phyloP scores from a whole-genome alignment of 2,888 invertebrate genomes.

The Isotomurus palustris region DNA sequence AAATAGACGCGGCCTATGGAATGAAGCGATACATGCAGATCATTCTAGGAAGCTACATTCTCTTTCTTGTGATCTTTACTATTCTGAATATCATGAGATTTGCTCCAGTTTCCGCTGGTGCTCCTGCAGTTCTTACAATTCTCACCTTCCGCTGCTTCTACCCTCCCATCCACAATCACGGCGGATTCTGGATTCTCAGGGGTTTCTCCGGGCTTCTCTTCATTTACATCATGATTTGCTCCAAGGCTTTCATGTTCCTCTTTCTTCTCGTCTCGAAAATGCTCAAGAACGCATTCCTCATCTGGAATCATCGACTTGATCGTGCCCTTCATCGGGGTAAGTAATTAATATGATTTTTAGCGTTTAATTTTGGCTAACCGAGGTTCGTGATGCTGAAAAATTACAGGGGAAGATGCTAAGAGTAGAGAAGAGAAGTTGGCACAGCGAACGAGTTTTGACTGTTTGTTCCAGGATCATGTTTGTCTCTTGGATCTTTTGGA shows the following conservation, averaged over 20 bases:
- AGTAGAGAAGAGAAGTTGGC: conserved; percentile 15
- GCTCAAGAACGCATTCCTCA: conserved; percentile 17
- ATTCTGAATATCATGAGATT: conserved; percentile 7
- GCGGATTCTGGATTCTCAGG: conserved; percentile 10
- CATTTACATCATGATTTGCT: conserved; percentile 19
- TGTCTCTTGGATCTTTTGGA: conserved; percentile 29
- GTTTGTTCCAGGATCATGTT: conserved; percentile 32
- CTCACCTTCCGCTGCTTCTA: conserved; percentile 15
- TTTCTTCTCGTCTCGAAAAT: conserved; percentile 21
- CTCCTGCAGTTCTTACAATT: conserved; percentile 13
- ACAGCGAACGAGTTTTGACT: conserved; percentile 27
- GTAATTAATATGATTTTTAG: too few relatives aligned
- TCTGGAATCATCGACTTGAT: conserved; percentile 32
- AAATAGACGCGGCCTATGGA: conserved; percentile 17
- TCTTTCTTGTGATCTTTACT: conserved; percentile 4
- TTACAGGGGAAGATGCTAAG: conserved; percentile 23
- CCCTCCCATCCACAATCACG: conserved; percentile 6
- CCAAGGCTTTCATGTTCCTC: conserved; percentile 25
- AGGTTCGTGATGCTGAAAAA: too few relatives aligned
- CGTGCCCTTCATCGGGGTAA: conserved; percentile 24
- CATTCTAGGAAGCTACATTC: conserved; percentile 3
- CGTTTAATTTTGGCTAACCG: too few relatives aligned
- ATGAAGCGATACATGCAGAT: conserved; percentile 11
- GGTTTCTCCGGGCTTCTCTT: conserved; percentile 1
- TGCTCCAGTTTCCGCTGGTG: conserved; percentile 22